Evolutionary conservation across 2,797 vertebrate genomes (phyloP).

Genomic region (Argentina silus): DNA sequence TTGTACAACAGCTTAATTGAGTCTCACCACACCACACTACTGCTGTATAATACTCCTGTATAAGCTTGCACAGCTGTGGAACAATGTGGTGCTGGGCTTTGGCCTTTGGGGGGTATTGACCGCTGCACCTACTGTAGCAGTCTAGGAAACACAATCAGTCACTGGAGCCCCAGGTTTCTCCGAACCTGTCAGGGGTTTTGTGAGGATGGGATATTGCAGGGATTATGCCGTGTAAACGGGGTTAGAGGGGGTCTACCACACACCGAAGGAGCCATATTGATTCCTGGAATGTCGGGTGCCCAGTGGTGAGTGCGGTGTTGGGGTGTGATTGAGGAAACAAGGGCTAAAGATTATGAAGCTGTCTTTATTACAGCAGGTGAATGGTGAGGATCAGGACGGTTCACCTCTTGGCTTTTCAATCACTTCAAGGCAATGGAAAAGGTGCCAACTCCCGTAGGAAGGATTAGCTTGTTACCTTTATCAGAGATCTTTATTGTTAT

Average conservation of each 20-base stretch:
- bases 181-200: background rate
- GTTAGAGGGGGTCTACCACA: background rate
- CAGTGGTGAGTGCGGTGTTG: background rate
- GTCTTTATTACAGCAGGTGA: too few species aligned
- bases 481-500: too few species aligned
- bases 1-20: background rate
- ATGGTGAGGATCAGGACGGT: too few species aligned
- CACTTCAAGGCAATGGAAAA: too few species aligned
- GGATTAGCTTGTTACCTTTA: too few species aligned
- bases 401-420: too few species aligned
- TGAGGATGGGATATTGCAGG: background rate
- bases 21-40: background rate
- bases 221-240: background rate
- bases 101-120: background rate
- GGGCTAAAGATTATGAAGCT: background rate
- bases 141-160: background rate
- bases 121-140: background rate
- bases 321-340: background rate
- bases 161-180: background rate
- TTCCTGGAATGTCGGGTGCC: background rate
- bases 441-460: too few species aligned
- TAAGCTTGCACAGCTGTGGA: background rate
- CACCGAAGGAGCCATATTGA: slow-evolving; percentile 5
- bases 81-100: background rate
- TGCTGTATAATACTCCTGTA: background rate